A percentile compares a stretch with the other conserved stretches of the same genome.
Evolutionary conservation across 1,140 invertebrate species (phyloP).

Genomic region (Drosophila melanica): DNA sequence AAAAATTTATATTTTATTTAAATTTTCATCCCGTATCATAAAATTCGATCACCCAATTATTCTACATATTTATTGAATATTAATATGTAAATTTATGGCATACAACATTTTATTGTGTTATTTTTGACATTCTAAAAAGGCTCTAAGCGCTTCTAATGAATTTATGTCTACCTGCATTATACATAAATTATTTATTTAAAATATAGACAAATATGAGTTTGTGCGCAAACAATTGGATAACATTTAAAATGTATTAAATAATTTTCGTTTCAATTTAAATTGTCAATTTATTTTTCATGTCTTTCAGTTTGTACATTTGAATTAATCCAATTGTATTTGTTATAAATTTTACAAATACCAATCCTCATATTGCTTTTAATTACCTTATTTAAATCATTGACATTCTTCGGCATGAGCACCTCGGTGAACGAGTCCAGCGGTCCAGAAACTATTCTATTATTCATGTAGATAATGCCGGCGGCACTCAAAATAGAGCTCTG

Average conservation of each 20-base stretch:
- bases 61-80: too few relatives aligned
- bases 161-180: too few relatives aligned
- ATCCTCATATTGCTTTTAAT: background rate
- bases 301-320: slow-evolving; percentile 1
- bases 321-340: background rate
- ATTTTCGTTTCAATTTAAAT: background rate
- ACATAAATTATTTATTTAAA: background rate
- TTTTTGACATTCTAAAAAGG: too few relatives aligned
- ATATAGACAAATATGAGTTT: background rate
- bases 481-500: slow-evolving; percentile 78
- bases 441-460: slow-evolving; percentile 80
- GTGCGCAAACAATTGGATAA: background rate
- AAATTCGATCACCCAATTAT: too few relatives aligned
- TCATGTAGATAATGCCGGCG: slow-evolving; percentile 80
- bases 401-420: slow-evolving; percentile 74
- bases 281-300: background rate
- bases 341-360: background rate
- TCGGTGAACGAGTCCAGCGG: slow-evolving; percentile 75
- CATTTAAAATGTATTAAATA: background rate
- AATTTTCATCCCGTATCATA: too few relatives aligned
- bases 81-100: too few relatives aligned
- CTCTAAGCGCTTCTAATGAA: too few relatives aligned
- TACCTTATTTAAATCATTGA: slow-evolving; percentile 80
- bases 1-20: too few relatives aligned
- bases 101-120: too few relatives aligned